Evolutionary conservation across 2,113 vertebrate genomes (phyloP), one percentile per base, ranked within the genome.

Genomic region (Ia io): DNA sequence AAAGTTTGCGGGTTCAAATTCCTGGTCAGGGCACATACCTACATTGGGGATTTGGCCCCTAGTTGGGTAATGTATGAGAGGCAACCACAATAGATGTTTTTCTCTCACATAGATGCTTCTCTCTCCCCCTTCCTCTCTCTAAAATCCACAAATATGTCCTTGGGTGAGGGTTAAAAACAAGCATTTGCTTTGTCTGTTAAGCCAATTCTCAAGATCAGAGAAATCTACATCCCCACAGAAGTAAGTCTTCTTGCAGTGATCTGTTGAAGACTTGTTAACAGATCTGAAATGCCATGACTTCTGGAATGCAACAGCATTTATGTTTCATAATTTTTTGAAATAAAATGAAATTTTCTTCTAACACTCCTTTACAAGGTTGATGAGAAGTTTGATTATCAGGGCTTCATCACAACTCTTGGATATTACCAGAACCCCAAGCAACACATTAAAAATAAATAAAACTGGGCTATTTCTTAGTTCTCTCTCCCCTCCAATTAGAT

Each of bases 361-460:
- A 69, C 13, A 73, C 17, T 40, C 30, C 12, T 82, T 70, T 44
- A 14, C 53, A 90, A 53, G 3, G 4, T 65, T 77, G 14, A 84
- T 77, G 67, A 79, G 44, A 83, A 47, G 7, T 53, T 92, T 91
- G 13, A 4, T 84, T 69, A 74, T 22, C 35, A 88, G 53, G 10
- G 23, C 23, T 67, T 71, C 10, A 20, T 63, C 11, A 32, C 10
- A 6, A n/a, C 53, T 44, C 40, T 69, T 49, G 5, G 1, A 65
- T 65, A 37, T 76, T 56, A 82, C 17, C 79, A 61, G 11, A 90
- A 80, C 5, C 2, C 28, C 1, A 7, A 6, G 23, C 5, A 61
- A 53, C 30, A 61, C 8, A 85, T 94, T 22, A 94, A 92, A 94
- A 90, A 61, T 85, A 79, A 83, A 56, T 32, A 83, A 73, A 87